Percentiles rank a stretch among this genome's conserved stretches.
phyloP scores from a whole-genome alignment of 35 echinoderm and acorn worm genomes.

The Acanthaster planci region DNA sequence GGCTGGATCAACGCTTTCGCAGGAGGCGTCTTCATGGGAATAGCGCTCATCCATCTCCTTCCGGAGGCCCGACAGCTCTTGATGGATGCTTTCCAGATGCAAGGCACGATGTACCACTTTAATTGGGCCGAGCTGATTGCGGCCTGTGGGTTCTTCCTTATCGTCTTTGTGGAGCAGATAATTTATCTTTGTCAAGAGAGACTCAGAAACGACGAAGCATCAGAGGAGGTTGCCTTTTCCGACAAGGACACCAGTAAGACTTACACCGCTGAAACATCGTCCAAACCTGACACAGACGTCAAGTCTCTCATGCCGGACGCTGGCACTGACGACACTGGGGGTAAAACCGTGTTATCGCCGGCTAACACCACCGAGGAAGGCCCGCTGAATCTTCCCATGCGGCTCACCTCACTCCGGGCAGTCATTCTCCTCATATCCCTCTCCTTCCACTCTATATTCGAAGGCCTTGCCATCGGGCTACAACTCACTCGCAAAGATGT shows the following conservation, averaged over 20 bases:
- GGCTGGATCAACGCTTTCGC: slow-evolving; percentile 78
- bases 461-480: slow-evolving; percentile 87
- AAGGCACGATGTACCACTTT: slow-evolving; percentile 22
- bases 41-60: slow-evolving; percentile 75
- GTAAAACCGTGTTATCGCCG: background rate
- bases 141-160: slow-evolving; percentile 76
- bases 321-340: background rate
- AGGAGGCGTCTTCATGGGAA: slow-evolving; percentile 85
- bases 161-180: slow-evolving; percentile 73
- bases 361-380: no score
- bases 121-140: slow-evolving; percentile 77
- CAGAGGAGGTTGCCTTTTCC: background rate
- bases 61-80: slow-evolving; percentile 69
- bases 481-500: slow-evolving; percentile 52
- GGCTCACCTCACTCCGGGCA: slow-evolving; percentile 51
- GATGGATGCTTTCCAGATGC: slow-evolving; percentile 21
- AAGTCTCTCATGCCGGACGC: background rate
- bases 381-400: background rate
- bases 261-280: background rate
- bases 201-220: background rate
- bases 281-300: background rate
- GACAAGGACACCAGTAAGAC: background rate
- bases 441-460: slow-evolving; percentile 79
- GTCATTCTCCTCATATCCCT: slow-evolving; percentile 71
- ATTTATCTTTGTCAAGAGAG: slow-evolving; percentile 56